phyloP scores from a whole-genome alignment of 2,113 vertebrate species.

The Hemiscyllium ocellatum region DNA sequence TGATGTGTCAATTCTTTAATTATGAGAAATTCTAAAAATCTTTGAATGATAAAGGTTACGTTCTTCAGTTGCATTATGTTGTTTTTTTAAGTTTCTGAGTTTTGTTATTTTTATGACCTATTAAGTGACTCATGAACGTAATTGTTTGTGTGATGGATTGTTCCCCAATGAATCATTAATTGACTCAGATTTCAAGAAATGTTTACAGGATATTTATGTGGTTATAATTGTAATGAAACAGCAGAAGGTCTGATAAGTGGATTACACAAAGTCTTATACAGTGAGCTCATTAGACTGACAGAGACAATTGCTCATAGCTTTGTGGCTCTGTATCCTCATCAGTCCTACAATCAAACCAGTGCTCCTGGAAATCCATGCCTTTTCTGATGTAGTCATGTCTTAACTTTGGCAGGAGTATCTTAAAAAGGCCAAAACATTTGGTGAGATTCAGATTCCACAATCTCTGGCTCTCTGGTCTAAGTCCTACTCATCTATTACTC shows the following conservation, averaged over 20 bases:
- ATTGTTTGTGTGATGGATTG: neutral
- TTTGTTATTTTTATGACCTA: slow-evolving; percentile 21
- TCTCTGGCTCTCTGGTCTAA: neutral
- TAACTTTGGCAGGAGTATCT: neutral
- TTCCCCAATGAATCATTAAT: neutral
- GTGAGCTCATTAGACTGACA: neutral
- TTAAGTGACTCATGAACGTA: slow-evolving; percentile 28
- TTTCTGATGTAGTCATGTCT: neutral
- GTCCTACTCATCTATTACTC: neutral
- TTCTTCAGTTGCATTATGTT: neutral
- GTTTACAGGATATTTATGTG: slow-evolving; percentile 14
- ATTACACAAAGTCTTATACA: neutral
- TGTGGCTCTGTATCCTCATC: neutral
- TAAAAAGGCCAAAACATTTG: neutral
- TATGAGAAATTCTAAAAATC: neutral
- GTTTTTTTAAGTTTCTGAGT: neutral
- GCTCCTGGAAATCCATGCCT: neutral
- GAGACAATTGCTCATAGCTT: neutral
- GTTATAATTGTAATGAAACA: slow-evolving; percentile 24
- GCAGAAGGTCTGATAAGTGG: neutral
- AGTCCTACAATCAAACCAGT: neutral
- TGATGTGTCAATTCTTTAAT: neutral
- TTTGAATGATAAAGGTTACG: neutral
- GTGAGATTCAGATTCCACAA: neutral
- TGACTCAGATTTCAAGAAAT: slow-evolving; percentile 1